These are phyloP conservation scores for Eulemur coronatus DNA, from an alignment of 2,797 vertebrate species.

Conservation along the genomic window DNA sequence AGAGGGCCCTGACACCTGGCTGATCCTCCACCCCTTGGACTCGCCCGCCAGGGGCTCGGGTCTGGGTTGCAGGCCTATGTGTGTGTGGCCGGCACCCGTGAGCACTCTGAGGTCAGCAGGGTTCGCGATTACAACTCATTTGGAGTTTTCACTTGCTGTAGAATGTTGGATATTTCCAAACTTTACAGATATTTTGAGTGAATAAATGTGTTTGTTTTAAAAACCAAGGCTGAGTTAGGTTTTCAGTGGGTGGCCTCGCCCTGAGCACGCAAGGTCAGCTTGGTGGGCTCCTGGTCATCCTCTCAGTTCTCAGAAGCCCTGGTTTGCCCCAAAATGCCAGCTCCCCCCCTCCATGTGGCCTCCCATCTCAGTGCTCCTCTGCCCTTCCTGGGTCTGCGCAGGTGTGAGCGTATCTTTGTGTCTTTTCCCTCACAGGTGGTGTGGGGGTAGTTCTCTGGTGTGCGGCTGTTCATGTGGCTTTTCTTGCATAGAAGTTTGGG, in stretches of 20 bases:
- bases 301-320: background rate
- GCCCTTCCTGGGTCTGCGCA: background rate
- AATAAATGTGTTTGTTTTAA: background rate
- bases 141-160: background rate
- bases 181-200: background rate
- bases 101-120: fast-evolving
- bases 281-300: background rate
- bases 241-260: background rate
- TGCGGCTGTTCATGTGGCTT: background rate
- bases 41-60: background rate
- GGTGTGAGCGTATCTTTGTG: background rate
- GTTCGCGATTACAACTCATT: fast-evolving
- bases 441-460: background rate
- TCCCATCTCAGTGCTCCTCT: background rate
- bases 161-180: background rate
- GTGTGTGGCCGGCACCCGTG: background rate
- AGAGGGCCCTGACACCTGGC: background rate
- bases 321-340: background rate
- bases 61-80: background rate
- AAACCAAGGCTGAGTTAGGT: fast-evolving
- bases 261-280: background rate
- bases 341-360: background rate
- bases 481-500: too few relatives aligned
- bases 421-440: background rate
- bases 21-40: too few relatives aligned